Conservation (phyloP, 35 echinoderm and acorn worm genomes). For the Chiridota heheva region DNA sequence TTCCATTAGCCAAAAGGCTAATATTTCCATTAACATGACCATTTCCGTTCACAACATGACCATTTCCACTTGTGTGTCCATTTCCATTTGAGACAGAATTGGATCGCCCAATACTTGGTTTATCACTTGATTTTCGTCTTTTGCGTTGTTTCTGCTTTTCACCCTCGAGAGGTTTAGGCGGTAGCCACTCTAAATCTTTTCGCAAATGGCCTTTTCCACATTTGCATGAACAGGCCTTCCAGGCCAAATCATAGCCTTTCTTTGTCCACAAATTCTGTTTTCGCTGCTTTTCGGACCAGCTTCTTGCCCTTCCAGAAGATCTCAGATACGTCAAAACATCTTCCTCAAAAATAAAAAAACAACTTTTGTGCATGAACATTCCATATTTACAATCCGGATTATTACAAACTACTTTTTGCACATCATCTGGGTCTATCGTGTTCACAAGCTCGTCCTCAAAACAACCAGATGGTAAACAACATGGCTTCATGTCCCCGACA, state of each 20-base stretch:
- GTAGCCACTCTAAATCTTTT: slow-evolving; percentile 97
- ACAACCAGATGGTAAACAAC: slow-evolving; percentile 92
- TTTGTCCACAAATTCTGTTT: slow-evolving; percentile 99
- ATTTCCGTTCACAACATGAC: slow-evolving; percentile 40
- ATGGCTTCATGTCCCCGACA: slow-evolving; percentile 48
- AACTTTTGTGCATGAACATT: slow-evolving; percentile 87
- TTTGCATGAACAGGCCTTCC: slow-evolving; percentile 98
- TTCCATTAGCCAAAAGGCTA: slow-evolving; percentile 28
- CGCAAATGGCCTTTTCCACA: slow-evolving; percentile 95
- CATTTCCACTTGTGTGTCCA: slow-evolving; percentile 24
- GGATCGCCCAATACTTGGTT: slow-evolving; percentile 93
- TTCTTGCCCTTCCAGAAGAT: slow-evolving; percentile 84
- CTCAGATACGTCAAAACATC: slow-evolving; percentile 90
- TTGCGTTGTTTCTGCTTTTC: slow-evolving; percentile 63
- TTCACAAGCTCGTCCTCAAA: slow-evolving; percentile 65
- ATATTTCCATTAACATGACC: slow-evolving; percentile 24
- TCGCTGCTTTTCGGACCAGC: slow-evolving; percentile 98
- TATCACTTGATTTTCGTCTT: slow-evolving; percentile 93
- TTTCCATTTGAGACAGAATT: slow-evolving; percentile 65
- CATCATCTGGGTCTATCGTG: slow-evolving; percentile 83
- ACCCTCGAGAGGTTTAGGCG: slow-evolving; percentile 57
- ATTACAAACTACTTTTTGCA: slow-evolving; percentile 96
- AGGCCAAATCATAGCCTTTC: slow-evolving; percentile 98
- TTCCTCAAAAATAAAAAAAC: slow-evolving; percentile 91
- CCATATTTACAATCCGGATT: slow-evolving; percentile 86